A percentile compares a stretch with the other conserved stretches of the same genome.
Evolutionary conservation across 2,888 invertebrate species (phyloP).

Genomic region (Uloborus plumipes): DNA sequence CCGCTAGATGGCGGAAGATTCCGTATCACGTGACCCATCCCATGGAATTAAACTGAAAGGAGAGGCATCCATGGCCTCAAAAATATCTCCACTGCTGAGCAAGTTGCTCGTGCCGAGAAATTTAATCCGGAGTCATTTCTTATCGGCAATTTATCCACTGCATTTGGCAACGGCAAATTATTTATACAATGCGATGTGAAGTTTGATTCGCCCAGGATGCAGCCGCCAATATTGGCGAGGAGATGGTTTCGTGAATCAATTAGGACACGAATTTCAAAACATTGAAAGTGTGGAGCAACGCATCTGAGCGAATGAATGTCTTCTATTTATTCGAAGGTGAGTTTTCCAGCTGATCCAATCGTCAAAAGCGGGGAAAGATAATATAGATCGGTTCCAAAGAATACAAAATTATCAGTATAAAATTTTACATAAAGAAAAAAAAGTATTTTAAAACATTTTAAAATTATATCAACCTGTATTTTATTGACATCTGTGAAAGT

Average conservation of each 20-base stretch:
- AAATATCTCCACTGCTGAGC: slow-evolving; percentile 25
- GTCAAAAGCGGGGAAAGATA: too few relatives aligned
- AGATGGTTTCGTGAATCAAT: background rate
- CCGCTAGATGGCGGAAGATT: slow-evolving; percentile 33
- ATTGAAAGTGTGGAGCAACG: background rate
- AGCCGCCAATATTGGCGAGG: background rate
- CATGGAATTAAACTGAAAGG: slow-evolving; percentile 26
- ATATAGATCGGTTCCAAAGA: too few relatives aligned
- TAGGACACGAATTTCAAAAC: slow-evolving; percentile 2
- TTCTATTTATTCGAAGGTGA: slow-evolving; percentile 37
- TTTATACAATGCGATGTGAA: too few relatives aligned
- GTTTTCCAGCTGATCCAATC: background rate
- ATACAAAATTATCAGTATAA: too few relatives aligned
- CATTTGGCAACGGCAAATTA: too few relatives aligned
- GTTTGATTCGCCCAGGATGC: background rate
- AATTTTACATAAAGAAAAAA: too few relatives aligned
- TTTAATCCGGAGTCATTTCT: too few relatives aligned
- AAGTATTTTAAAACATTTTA: too few relatives aligned
- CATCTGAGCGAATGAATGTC: slow-evolving; percentile 27
- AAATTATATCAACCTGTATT: too few relatives aligned
- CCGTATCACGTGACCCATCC: slow-evolving; percentile 39
- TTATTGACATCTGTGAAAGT: too few relatives aligned
- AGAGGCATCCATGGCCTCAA: slow-evolving; percentile 31
- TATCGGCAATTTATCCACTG: too few relatives aligned
- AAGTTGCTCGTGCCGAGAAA: too few relatives aligned